Evolutionary conservation across 2,888 invertebrate genomes (phyloP), one percentile per base, ranked within the genome.

Genomic region (Lithosia quadra): DNA sequence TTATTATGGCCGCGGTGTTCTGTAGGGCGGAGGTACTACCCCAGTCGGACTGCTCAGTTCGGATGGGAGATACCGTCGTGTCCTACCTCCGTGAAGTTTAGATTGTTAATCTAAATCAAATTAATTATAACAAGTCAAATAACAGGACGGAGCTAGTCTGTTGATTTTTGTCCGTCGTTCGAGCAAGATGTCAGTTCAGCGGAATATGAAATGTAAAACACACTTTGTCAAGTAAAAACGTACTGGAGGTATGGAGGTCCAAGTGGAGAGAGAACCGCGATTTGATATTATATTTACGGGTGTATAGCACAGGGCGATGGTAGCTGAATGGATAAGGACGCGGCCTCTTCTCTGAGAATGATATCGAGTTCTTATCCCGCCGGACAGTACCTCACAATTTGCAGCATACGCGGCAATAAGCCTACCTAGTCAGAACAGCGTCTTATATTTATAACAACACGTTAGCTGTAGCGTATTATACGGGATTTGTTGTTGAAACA

Each of bases 161-260:
- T 80, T 80, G 80, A 74, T 77, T 78, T 73, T 79, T 58, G 62
- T 57, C 60, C 33, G 64, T 15, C 64, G 63, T 33, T n/a, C 34
- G 58, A 34, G 10, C 61, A 34, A 49, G 71, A 76, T 73, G 78
- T 74, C 76, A 70, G 56, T 60, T 39, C 34, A 57, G 66, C 63
- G 72, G 84, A 84, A 84, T 84, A 82, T 80, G 71, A 80, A 86
- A 86, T 85, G 80, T 73, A 73, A 78, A 79, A 75, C 73, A 79
- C 76, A 79, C 81, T 86, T 84, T 81, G 79, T 85, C 79, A 80
- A 83, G 78, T 72, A 80, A 75, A 79, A 82, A 77, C 71, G 77
- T 76, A 71, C 73, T 73, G 65, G 59, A 63, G 69, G 74, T 74
- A 70, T 75, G 70, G 28, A n/a, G 72, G 70, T 24, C 10, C 43